A percentile compares a stretch with the other conserved stretches of the same genome.
phyloP scores from a whole-genome alignment of 2,113 vertebrate genomes.

The Thinocorus orbignyianus region DNA sequence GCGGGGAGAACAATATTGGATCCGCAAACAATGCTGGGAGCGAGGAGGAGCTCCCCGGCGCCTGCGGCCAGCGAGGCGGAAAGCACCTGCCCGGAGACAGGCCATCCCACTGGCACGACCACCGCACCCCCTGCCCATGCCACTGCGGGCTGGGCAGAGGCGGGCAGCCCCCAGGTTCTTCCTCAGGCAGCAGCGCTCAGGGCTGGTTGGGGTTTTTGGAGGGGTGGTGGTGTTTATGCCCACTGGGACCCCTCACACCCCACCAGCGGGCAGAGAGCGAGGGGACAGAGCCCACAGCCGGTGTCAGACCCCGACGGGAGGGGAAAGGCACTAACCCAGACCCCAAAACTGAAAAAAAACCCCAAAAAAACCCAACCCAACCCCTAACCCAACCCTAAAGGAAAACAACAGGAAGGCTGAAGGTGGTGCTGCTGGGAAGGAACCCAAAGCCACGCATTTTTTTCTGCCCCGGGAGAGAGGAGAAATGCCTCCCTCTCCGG shows the following conservation, averaged over 20 bases:
- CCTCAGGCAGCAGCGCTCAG: accelerated
- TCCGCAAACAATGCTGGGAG: conserved; percentile 32
- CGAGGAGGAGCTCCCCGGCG: neutral
- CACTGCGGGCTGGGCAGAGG: accelerated
- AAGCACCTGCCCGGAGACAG: neutral
- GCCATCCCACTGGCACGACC: neutral
- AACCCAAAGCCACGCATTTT: neutral
- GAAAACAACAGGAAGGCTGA: neutral
- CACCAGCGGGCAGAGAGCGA: neutral
- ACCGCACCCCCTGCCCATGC: neutral
- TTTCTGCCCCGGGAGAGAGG: neutral
- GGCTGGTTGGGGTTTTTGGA: accelerated
- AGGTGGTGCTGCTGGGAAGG: neutral
- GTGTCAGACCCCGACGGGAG: accelerated
- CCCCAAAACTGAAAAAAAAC: neutral
- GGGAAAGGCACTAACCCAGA: neutral
- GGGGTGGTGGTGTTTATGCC: accelerated
- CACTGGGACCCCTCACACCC: accelerated
- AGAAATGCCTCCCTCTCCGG: neutral
- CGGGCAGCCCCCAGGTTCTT: neutral
- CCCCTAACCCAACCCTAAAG: neutral
- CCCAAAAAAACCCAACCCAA: neutral
- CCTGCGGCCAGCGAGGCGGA: neutral
- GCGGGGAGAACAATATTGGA: neutral
- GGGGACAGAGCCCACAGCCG: accelerated